A percentile compares a stretch with the other conserved stretches of the same genome.
Conservation (phyloP, 92 coral and sea anemone genomes). For the Phymanthus crucifer region DNA sequence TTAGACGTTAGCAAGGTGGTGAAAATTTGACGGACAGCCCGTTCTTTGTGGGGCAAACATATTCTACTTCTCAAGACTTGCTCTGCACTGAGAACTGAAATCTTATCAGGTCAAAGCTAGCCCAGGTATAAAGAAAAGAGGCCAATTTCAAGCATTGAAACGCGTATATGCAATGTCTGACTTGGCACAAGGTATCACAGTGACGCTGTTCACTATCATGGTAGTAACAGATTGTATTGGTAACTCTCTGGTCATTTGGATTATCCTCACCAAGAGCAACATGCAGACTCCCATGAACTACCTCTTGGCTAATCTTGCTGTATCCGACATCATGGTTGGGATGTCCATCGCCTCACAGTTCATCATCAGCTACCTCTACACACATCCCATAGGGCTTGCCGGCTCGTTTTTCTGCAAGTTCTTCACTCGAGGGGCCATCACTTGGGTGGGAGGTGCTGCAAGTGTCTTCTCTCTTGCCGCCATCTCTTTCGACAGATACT, state of each 20-base stretch:
- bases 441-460: slow-evolving; percentile 42
- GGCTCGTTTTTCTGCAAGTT: slow-evolving; percentile 44
- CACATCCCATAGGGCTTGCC: slow-evolving; percentile 40
- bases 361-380: slow-evolving; percentile 22
- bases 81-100: no score
- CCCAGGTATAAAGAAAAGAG: no score
- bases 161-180: no score
- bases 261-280: neutral
- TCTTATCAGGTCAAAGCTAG: no score
- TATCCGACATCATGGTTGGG: slow-evolving; percentile 46
- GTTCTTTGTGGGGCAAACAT: no score
- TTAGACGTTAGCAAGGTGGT: no score
- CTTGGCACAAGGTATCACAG: no score
- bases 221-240: neutral
- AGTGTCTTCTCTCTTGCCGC: slow-evolving; percentile 34
- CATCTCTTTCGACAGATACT: slow-evolving; percentile 50
- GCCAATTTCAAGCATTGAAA: no score
- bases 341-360: slow-evolving; percentile 33
- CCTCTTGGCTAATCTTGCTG: slow-evolving; percentile 37
- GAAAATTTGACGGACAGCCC: no score
- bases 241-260: neutral
- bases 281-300: neutral
- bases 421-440: slow-evolving; percentile 35
- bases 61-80: no score
- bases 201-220: no score